Evolutionary conservation across 2,797 vertebrate species (phyloP).

Genomic region (Chelon auratus): DNA sequence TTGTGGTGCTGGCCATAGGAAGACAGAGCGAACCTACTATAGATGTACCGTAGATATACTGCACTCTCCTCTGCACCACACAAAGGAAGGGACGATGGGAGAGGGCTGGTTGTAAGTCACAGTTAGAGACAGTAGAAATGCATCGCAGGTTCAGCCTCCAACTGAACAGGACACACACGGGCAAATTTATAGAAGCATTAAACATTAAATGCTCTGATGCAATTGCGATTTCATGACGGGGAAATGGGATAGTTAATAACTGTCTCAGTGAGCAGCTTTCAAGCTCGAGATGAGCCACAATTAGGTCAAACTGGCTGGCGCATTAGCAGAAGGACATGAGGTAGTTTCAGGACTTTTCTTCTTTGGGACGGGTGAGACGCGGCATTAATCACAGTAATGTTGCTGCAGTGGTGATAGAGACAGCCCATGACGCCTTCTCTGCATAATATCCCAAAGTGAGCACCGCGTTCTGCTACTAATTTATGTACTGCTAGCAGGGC

Average conservation of each 20-base stretch:
- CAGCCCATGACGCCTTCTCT: slow-evolving; percentile 72
- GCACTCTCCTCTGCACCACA: slow-evolving; percentile 36
- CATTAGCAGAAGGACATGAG: slow-evolving; percentile 76
- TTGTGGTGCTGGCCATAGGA: slow-evolving; percentile 31
- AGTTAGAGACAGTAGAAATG: slow-evolving; percentile 51
- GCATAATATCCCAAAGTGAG: slow-evolving; percentile 79
- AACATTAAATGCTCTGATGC: slow-evolving; percentile 80
- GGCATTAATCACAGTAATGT: slow-evolving; percentile 82
- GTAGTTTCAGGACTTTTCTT: slow-evolving; percentile 76
- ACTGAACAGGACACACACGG: slow-evolving; percentile 57
- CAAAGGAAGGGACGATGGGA: slow-evolving; percentile 43
- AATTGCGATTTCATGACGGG: slow-evolving; percentile 75
- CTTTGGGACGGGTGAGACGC: slow-evolving; percentile 74
- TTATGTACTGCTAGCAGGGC: slow-evolving; percentile 76
- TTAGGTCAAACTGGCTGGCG: slow-evolving; percentile 78
- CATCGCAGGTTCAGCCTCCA: slow-evolving; percentile 45
- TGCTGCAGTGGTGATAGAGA: slow-evolving; percentile 71
- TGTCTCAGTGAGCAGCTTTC: slow-evolving; percentile 68
- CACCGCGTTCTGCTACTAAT: slow-evolving; percentile 74
- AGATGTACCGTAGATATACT: slow-evolving; percentile 27
- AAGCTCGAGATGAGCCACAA: slow-evolving; percentile 73
- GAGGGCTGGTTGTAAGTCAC: slow-evolving; percentile 62
- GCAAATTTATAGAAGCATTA: slow-evolving; percentile 83
- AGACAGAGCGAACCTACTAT: slow-evolving; percentile 21
- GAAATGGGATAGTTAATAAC: slow-evolving; percentile 79